Conservation (phyloP, 2,113 vertebrate species). For the Nannobrachium achirus region DNA sequence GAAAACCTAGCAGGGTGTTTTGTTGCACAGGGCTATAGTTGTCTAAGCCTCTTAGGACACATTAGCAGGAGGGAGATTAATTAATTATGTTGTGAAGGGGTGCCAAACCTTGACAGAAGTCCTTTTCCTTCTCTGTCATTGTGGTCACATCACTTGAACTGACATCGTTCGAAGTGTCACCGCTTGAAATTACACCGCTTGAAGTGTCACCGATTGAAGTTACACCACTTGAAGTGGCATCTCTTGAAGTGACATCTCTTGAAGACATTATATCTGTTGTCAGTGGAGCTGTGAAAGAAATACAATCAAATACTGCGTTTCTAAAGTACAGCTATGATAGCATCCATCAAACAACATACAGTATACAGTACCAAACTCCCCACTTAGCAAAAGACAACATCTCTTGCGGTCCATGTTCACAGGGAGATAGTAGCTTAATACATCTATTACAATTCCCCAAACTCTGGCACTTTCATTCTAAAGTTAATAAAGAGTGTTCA, state of each 20-base stretch:
- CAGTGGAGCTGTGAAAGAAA: neutral
- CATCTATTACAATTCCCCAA: neutral
- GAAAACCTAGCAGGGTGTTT: neutral
- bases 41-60: neutral
- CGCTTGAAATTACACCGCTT: no score
- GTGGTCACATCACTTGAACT: neutral
- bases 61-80: neutral
- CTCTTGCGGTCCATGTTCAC: no score
- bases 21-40: no score
- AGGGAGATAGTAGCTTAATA: neutral
- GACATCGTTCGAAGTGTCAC: no score
- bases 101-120: constrained; percentile 49
- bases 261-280: neutral
- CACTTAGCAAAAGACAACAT: neutral
- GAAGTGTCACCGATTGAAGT: no score
- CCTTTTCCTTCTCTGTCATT: neutral
- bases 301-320: neutral
- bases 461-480: neutral
- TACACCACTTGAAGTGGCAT: no score
- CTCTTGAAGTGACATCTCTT: no score
- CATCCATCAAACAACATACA: neutral
- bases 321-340: neutral
- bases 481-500: no score
- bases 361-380: neutral
- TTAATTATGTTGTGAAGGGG: constrained; percentile 1